Conservation (phyloP, 2,888 invertebrate species). For the Acrocyrtus sp. region DNA sequence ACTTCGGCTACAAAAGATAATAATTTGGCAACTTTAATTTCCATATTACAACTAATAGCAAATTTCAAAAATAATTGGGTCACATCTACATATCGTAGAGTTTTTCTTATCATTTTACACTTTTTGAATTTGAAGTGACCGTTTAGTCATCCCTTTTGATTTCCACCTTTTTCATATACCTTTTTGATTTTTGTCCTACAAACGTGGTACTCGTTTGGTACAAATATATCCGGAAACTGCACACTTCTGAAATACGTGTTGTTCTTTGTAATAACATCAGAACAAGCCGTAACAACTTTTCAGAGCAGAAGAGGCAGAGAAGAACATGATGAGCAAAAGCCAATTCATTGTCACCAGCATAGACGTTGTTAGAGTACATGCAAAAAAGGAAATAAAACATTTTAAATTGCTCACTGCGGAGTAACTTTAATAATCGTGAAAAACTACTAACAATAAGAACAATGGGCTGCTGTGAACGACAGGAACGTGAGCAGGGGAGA, state of each 20-base stretch:
- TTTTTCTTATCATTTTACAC: not conserved
- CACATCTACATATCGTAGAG: not conserved
- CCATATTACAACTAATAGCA: not conserved
- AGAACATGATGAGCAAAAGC: too few species aligned
- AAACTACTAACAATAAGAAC: too few species aligned
- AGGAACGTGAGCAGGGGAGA: too few species aligned
- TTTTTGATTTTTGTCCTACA: slow-evolving; percentile 32
- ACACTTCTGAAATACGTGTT: slow-evolving; percentile 37
- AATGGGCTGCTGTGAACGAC: too few species aligned
- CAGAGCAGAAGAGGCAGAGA: too few species aligned
- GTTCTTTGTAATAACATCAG: slow-evolving; percentile 35
- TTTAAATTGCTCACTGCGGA: too few species aligned
- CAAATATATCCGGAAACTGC: slow-evolving; percentile 23
- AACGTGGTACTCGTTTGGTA: slow-evolving; percentile 16
- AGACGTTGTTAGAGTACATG: too few species aligned
- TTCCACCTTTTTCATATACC: slow-evolving; percentile 5
- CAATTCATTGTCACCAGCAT: too few species aligned
- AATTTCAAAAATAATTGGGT: slow-evolving; percentile 1
- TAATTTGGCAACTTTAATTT: not conserved
- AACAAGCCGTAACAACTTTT: slow-evolving; percentile 24
- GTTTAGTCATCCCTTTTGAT: not conserved
- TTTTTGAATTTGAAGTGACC: not conserved
- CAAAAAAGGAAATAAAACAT: too few species aligned
- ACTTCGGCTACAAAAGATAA: slow-evolving; percentile 20
- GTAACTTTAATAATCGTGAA: too few species aligned